Evolutionary conservation across 1,140 invertebrate species (phyloP).

Genomic region (Ceratoteleas bidentatus): DNA sequence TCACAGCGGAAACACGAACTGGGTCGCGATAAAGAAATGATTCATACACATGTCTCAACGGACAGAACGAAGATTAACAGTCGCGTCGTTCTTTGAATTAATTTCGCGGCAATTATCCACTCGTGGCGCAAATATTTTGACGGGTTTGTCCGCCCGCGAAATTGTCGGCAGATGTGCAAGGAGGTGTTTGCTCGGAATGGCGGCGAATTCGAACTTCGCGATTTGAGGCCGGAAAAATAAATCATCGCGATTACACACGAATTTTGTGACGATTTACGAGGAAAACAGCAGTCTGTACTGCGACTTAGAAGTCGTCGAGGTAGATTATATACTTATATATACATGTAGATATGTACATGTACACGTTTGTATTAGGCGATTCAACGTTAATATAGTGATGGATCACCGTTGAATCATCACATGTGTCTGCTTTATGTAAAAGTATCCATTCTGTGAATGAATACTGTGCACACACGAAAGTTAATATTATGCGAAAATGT

Average conservation of each 20-base stretch:
- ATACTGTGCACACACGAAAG: not conserved
- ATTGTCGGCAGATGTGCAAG: too few relatives aligned
- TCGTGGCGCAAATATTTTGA: too few relatives aligned
- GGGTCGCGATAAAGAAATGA: too few relatives aligned
- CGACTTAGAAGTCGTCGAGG: too few relatives aligned
- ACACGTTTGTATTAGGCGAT: slow-evolving; percentile 25
- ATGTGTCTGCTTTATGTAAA: slow-evolving; percentile 27
- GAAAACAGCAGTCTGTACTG: slow-evolving; percentile 25
- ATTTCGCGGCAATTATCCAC: too few relatives aligned
- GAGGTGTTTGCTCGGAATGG: too few relatives aligned
- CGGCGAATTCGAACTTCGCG: slow-evolving; percentile 16
- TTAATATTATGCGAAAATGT: slow-evolving; percentile 22
- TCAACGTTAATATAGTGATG: slow-evolving; percentile 46
- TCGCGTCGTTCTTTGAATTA: too few relatives aligned
- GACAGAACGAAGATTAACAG: too few relatives aligned
- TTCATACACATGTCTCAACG: too few relatives aligned
- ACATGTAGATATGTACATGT: slow-evolving; percentile 21
- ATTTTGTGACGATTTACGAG: slow-evolving; percentile 35
- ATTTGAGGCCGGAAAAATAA: slow-evolving; percentile 35
- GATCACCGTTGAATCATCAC: slow-evolving; percentile 39
- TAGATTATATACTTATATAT: too few relatives aligned
- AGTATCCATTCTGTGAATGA: slow-evolving; percentile 9
- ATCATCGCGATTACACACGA: slow-evolving; percentile 33
- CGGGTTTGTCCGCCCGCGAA: too few relatives aligned
- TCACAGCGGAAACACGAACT: too few relatives aligned